Evolutionary conservation across 2,888 invertebrate genomes (phyloP).

Genomic region (Poecilus cupreus): DNA sequence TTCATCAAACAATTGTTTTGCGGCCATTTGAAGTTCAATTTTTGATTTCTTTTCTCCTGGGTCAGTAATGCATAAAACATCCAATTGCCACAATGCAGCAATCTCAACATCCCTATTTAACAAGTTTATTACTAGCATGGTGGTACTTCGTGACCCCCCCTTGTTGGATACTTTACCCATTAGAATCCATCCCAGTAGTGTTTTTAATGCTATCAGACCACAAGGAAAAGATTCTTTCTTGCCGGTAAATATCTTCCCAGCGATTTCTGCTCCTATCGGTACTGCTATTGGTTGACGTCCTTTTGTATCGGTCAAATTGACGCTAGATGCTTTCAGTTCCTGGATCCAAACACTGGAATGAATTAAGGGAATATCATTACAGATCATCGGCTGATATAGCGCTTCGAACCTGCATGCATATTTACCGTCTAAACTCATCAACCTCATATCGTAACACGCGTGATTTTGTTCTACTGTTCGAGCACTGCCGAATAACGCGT

Average conservation of each 20-base stretch:
- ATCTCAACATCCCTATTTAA: slow-evolving; percentile 61
- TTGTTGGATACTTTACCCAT: slow-evolving; percentile 62
- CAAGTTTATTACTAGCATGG: slow-evolving; percentile 60
- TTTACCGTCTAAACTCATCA: slow-evolving; percentile 12
- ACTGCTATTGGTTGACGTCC: slow-evolving; percentile 17
- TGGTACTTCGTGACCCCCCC: slow-evolving; percentile 31
- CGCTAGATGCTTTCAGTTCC: slow-evolving; percentile 1
- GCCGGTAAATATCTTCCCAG: slow-evolving; percentile 38
- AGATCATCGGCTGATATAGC: not conserved
- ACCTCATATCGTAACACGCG: slow-evolving; percentile 19
- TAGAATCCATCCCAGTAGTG: slow-evolving; percentile 65
- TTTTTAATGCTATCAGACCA: slow-evolving; percentile 64
- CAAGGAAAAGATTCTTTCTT: slow-evolving; percentile 52
- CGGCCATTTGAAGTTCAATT: slow-evolving; percentile 61
- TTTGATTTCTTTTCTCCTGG: slow-evolving; percentile 63
- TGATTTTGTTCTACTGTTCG: slow-evolving; percentile 14
- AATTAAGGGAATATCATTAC: slow-evolving; percentile 8
- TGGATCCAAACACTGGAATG: slow-evolving; percentile 12
- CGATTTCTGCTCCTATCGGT: slow-evolving; percentile 37
- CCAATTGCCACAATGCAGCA: slow-evolving; percentile 66
- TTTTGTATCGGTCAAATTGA: slow-evolving; percentile 35
- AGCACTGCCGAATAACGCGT: not conserved
- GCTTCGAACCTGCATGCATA: slow-evolving; percentile 17
- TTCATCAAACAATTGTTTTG: slow-evolving; percentile 64
- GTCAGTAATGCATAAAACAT: slow-evolving; percentile 66